Evolutionary conservation across 2,113 vertebrate species (phyloP), one percentile per base, ranked within the genome.

Genomic region (Camelus bactrianus): DNA sequence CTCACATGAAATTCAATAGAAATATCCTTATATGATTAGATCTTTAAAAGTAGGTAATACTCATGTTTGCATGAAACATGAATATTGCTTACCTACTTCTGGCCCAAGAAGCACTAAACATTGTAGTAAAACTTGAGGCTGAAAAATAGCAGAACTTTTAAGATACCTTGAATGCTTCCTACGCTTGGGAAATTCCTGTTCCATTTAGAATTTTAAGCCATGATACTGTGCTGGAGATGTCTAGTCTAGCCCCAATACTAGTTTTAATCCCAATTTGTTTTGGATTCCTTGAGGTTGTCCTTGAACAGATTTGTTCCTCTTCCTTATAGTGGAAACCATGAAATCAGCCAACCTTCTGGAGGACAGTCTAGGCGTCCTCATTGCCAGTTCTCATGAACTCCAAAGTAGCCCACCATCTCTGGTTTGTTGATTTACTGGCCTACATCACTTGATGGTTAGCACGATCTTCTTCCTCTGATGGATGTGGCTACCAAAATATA

Each of bases 1-100:
- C 2, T 72, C 85, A 96, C n/a, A 88, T 19, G 24, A 93, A 96
- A 62, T 93, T 83, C 48, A 95, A 82, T 52, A 75, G 42, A 85
- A 91, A 82, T 77, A 56, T 32, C 13, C 19, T 60, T 35, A 54
- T 46, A n/a, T 72, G 46, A 77, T 73, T 56, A 85, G 22, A 94
- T 91, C 64, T 83, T 88, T 94, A 65, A 42, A 92, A 73, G 26
- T 16, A 84, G 17, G 26, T 60, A 89, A 93, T 58, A 81, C 4
- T 83, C 69, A 83, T 24, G 14, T 28, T 58, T 10, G 26, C 13
- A 42, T 42, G 0, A 93, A 94, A 72, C 9, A 73, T 48, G 12
- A 82, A 73, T 58, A 67, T 64, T 86, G 14, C 64, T 32, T 69
- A 42, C 70, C 22, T 56, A 8, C 9, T 91, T 97, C 82, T 85